Evolutionary conservation across 2,888 invertebrate genomes (phyloP), one percentile per base, ranked within the genome.

Genomic region (Antheraea assamensis): DNA sequence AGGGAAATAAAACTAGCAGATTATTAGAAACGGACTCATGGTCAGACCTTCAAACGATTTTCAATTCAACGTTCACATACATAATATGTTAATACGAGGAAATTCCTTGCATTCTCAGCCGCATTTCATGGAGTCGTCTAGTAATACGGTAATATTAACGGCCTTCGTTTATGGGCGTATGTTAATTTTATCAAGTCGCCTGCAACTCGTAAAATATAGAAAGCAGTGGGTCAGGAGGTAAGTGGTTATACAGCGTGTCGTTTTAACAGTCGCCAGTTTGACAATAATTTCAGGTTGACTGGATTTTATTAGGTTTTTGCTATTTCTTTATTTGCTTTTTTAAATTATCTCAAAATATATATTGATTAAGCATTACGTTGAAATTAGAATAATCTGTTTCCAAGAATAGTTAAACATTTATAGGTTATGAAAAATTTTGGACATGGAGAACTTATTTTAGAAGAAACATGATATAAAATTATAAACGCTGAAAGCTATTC

Each of bases 211-310:
- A 71, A 74, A 71, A 55, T 27, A 73, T 71, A 70, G 72, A 74
- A 71, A 72, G 71, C 71, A 72, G 74, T 71, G 70, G 74, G 74
- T 74, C 64, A 74, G 61, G 72, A 72, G 74, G 74, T 72, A 61
- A 74, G 72, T 52, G 61, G 64, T 73, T 74, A 72, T 72, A 74
- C 68, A 52, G 52, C 55, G 52, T 71, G 66, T 35, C 68, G 27
- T 24, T 66, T 71, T 27, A 47, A 71, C 30, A 66, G 47, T 71
- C n/a, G n/a, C 73, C 61, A 64, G 64, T 47, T 30, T 47, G 73
- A 66, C 58, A 21, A 74, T 24, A 24, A 55, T 17, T 31, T 68
- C 19, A 49, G 17, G 21, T 17, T 27, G 24, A 35, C 35, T 58
- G 31, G 52, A 47, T 58, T 35, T 58, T 58, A 10, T 24, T 58